These are phyloP conservation scores for Alentia gelatinosa DNA, from an alignment of 2,888 invertebrate species.

Conservation along the genomic window DNA sequence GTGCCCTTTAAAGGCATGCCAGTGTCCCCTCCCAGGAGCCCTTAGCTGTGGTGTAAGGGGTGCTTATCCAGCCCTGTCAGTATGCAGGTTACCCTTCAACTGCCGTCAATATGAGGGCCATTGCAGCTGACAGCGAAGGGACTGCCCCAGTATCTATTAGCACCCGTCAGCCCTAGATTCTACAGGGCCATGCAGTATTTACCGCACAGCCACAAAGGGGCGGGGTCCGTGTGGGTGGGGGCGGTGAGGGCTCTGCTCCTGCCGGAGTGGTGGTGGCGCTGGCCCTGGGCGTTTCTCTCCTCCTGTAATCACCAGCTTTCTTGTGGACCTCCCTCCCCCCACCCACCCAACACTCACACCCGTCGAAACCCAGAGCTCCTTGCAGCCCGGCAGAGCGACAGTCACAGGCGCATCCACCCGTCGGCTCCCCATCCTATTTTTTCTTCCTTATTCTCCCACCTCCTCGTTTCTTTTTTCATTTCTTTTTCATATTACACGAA, in stretches of 20 bases:
- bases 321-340: neutral
- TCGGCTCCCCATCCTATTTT: neutral
- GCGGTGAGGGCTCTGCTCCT: neutral
- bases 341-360: neutral
- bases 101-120: no score
- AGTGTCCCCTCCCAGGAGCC: no score
- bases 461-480: neutral
- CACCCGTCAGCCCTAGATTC: neutral
- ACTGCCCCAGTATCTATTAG: no score
- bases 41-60: no score
- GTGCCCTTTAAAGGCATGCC: no score
- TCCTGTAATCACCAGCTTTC: constrained; percentile 15
- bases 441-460: neutral
- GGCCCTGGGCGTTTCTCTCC: neutral
- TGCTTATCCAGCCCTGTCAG: no score
- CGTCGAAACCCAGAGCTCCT: neutral
- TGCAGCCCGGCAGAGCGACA: neutral
- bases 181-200: neutral
- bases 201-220: neutral
- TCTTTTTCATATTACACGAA: neutral
- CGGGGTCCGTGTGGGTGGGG: neutral
- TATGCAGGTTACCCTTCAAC: no score
- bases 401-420: neutral
- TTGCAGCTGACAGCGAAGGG: no score
- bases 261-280: neutral